Conservation (phyloP, 2,113 vertebrate genomes). For the Oreochromis tanganicae region DNA sequence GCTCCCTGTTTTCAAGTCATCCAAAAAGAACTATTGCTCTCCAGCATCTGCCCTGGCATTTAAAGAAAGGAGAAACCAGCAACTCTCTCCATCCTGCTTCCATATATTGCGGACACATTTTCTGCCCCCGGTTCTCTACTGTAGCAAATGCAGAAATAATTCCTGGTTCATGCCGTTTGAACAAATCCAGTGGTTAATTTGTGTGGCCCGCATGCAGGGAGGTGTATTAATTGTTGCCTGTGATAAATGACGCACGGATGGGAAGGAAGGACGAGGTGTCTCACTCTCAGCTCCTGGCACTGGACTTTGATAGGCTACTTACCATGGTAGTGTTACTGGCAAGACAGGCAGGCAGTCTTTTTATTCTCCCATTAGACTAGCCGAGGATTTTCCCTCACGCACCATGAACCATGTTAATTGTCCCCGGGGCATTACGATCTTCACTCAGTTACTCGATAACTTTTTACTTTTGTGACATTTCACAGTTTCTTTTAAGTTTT, state of each 20-base stretch:
- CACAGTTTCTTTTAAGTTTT: constrained; percentile 55
- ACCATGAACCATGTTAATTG: constrained; percentile 67
- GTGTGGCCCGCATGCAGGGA: constrained; percentile 5
- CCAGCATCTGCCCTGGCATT: constrained; percentile 57
- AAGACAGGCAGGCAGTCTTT: constrained; percentile 37
- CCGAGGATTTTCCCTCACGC: constrained; percentile 63
- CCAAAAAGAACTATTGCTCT: constrained; percentile 14
- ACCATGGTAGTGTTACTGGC: constrained; percentile 34
- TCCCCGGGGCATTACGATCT: constrained; percentile 61
- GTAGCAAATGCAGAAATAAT: background rate
- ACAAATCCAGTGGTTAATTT: constrained; percentile 41
- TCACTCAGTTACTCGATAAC: constrained; percentile 63
- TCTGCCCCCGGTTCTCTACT: background rate
- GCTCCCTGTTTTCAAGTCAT: constrained; percentile 21
- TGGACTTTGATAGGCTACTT: constrained; percentile 54
- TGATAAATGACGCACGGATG: constrained; percentile 40
- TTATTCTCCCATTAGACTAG: constrained; percentile 61
- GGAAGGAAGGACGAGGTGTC: constrained; percentile 30
- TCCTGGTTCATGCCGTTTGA: background rate
- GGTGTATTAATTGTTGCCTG: constrained; percentile 33
- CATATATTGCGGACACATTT: background rate
- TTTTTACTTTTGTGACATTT: constrained; percentile 61
- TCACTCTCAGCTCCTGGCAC: constrained; percentile 34
- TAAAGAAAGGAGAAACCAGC: background rate
- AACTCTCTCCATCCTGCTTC: background rate